Evolutionary conservation across 1,140 invertebrate genomes (phyloP), one percentile per base, ranked within the genome.

Genomic region (Formica exsecta): DNA sequence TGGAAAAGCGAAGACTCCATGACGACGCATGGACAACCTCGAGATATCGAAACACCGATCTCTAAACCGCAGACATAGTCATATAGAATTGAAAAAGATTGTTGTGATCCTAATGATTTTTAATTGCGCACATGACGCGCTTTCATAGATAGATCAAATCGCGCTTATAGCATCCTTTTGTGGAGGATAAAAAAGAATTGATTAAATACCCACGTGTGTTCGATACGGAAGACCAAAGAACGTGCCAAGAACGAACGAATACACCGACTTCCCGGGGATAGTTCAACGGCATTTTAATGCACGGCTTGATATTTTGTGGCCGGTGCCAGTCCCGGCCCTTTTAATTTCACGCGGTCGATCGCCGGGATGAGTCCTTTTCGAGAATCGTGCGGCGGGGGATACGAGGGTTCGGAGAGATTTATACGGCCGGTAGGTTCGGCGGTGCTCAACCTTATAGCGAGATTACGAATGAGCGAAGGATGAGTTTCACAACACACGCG

Each of bases 321-420:
- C 54, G 64, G 19, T 57, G 64, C 62, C 62, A 66, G 41, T 38
- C 71, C 71, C 65, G 80, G 61, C 61, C 71, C 80, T 90, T 90
- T 90, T 91, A 89, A 90, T 91, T 90, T 90, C 87, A 87, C 89
- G 89, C 87, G 85, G 62, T 73, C 87, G 73, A 88, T 84, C 87
- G 71, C n/a, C 54, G 61, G 57, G 89, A 83, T 74, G 87, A 90
- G 87, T 88, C 80, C 76, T 90, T 89, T 90, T 81, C 71, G 79
- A 61, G 65, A 87, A 84, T 85, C 87, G 29, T 68, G 54, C 87
- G 80, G 68, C 79, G 68, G 62, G 89, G 79, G 77, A 89, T 86
- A 85, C 87, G 61, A 73, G 44, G 65, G 64, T 41, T 13, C 57
- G n/a, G 89, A 70, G 74, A 91, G 90, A 92, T 92, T 92, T 92